Evolutionary conservation across 2,888 invertebrate species (phyloP).

Genomic region (Trichopria drosophilae): DNA sequence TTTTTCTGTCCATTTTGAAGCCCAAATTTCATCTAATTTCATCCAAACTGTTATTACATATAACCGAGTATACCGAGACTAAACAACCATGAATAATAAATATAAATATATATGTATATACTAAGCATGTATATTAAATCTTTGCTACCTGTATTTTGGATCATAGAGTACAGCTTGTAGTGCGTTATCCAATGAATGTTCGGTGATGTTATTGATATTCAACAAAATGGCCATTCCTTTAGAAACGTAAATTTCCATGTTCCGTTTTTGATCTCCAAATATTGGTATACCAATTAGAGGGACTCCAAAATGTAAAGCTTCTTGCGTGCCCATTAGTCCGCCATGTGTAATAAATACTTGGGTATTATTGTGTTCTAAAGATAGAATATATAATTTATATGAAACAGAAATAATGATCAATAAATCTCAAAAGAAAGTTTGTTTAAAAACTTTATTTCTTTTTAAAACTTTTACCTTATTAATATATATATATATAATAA

Average conservation of each 20-base stretch:
- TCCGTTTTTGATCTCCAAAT: slow-evolving; percentile 47
- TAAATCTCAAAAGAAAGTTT: no score
- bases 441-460: no score
- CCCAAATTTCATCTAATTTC: no score
- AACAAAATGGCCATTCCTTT: slow-evolving; percentile 44
- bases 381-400: slow-evolving; percentile 1
- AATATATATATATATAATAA: no score
- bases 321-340: slow-evolving; percentile 47
- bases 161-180: slow-evolving; percentile 43
- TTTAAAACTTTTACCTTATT: no score
- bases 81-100: no score
- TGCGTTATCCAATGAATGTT: slow-evolving; percentile 42
- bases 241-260: slow-evolving; percentile 39
- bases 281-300: slow-evolving; percentile 49
- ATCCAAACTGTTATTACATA: no score
- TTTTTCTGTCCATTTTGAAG: no score
- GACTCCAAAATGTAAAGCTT: slow-evolving; percentile 44
- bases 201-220: slow-evolving; percentile 36
- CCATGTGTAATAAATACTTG: slow-evolving; percentile 49
- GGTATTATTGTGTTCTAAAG: slow-evolving; percentile 38
- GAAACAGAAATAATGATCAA: no score
- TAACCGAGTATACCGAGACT: no score
- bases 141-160: slow-evolving; percentile 45
- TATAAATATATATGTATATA: no score
- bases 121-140: background rate